Evolutionary conservation across 2,888 invertebrate species (phyloP), one percentile per base, ranked within the genome.

Genomic region (Xestia c-nigrum): DNA sequence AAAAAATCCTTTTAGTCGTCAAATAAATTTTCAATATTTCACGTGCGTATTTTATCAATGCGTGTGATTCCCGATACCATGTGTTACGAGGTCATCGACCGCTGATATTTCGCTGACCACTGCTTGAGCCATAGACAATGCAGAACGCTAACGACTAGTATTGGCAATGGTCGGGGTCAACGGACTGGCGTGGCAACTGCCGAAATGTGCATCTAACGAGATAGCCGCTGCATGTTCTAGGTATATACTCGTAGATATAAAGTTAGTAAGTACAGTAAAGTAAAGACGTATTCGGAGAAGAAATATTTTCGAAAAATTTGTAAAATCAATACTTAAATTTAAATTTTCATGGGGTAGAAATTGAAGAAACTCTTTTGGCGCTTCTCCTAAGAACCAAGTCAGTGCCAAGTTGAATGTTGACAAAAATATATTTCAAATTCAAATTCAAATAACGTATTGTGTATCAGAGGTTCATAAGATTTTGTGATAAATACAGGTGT

Each of bases 11-110:
- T 21, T 6, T 6, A 38, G 14, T 67, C 2, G 14, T 9, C 1
- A 52, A 66, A 66, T 24, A 75, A n/a, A 19, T 5, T 19, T 1
- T 9, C 6, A 61, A 59, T n/a, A 52, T 40, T 55, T 46, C 10
- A 80, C 43, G 71, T 86, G 85, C 80, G 90, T 90, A 89, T 85
- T 81, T 83, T 85, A 88, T 89, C 86, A 85, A 86, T 89, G 88
- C 85, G 80, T 89, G 68, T 76, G 88, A 87, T 90, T 89, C 89
- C 88, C 89, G 89, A 86, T 90, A 91, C 89, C 89, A 90, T 87
- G 88, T 89, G 87, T 85, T 78, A 86, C 65, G 70, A 19, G 93
- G 90, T 92, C 92, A 90, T 87, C 90, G 89, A 88, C 90, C 89
- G 89, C 86, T 84, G 88, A 88, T 88, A 84, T 84, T 84, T 84